Conservation (phyloP, 2,113 vertebrate species). For the Halcyon senegalensis region DNA sequence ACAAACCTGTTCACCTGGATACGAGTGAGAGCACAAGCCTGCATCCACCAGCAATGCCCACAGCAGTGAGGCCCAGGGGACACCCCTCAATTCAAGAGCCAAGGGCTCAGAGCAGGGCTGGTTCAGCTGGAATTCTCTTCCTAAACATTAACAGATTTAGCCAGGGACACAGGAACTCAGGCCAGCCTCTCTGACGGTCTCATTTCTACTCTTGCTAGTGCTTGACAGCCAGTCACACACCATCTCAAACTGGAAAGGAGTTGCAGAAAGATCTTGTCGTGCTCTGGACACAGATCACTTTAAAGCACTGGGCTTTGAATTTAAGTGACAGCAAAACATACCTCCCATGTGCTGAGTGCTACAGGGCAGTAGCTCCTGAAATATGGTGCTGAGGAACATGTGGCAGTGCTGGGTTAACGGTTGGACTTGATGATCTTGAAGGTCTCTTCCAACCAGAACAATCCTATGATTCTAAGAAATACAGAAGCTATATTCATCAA, state of each 20-base stretch:
- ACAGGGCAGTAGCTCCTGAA: background rate
- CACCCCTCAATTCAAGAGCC: background rate
- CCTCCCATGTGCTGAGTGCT: background rate
- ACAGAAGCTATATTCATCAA: background rate
- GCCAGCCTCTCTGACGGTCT: background rate
- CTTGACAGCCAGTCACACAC: background rate
- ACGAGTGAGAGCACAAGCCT: background rate
- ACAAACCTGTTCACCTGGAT: background rate
- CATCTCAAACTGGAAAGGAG: background rate
- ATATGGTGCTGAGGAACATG: background rate
- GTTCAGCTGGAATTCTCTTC: background rate
- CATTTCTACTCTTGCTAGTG: background rate
- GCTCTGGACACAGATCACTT: background rate
- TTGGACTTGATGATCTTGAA: background rate
- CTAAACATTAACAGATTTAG: background rate
- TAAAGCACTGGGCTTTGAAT: background rate
- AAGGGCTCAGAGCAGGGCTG: background rate
- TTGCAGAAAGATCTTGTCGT: background rate
- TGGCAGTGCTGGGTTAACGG: background rate
- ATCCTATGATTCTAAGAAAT: background rate
- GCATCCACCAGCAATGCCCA: background rate
- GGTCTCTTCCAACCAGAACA: background rate
- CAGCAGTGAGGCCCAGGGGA: accelerated
- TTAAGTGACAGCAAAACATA: background rate
- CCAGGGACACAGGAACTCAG: background rate